Conservation (phyloP, 2,797 vertebrate genomes). For the Danio albolineatus region DNA sequence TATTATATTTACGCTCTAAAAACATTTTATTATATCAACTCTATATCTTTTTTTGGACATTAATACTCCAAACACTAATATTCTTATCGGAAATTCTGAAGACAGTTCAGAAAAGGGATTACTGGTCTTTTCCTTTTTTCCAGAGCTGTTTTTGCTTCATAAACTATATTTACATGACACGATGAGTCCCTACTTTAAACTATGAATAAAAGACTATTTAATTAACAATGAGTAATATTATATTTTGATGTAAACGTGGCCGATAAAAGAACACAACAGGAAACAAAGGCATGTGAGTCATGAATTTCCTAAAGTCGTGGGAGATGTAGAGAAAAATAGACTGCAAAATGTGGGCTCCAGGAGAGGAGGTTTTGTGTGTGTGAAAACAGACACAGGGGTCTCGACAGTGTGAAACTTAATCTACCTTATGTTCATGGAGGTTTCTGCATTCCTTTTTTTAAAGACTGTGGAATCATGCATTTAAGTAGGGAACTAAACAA, state of each 20-base stretch:
- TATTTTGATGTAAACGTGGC: neutral
- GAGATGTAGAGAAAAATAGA: constrained; percentile 47
- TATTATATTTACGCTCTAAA: too few relatives aligned
- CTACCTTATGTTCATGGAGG: constrained; percentile 38
- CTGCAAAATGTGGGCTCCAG: constrained; percentile 40
- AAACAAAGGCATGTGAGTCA: constrained; percentile 43
- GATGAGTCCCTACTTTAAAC: neutral
- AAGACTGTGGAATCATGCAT: neutral
- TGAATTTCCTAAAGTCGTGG: constrained; percentile 41
- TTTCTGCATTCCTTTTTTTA: constrained; percentile 30
- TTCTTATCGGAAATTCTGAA: too few relatives aligned
- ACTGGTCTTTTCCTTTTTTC: too few relatives aligned
- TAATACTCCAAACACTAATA: too few relatives aligned
- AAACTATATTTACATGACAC: neutral
- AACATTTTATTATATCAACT: too few relatives aligned
- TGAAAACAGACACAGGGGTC: constrained; percentile 43
- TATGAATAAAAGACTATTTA: neutral
- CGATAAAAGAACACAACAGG: constrained; percentile 1
- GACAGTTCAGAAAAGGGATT: too few relatives aligned
- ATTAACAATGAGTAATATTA: neutral
- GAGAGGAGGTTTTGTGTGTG: constrained; percentile 41
- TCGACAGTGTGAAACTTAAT: constrained; percentile 39
- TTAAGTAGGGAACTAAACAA: neutral
- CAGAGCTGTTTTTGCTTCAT: neutral
- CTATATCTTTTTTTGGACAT: too few relatives aligned